Conservation (phyloP, 2,113 vertebrate genomes). For the Ariopsis seemanni region DNA sequence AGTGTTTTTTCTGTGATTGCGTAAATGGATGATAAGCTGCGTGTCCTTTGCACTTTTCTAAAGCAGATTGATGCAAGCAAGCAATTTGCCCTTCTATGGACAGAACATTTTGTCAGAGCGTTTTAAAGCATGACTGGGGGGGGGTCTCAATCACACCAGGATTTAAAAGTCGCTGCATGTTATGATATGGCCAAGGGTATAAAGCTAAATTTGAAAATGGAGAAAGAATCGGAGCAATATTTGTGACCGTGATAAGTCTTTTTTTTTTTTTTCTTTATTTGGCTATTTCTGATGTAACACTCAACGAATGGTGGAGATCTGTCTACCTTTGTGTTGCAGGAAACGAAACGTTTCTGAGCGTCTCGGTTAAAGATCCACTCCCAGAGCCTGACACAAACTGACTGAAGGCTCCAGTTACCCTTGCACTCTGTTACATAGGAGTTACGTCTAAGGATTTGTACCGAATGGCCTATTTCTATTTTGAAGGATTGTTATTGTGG, state of each 20-base stretch:
- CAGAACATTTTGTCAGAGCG: slow-evolving; percentile 54
- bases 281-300: background rate
- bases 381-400: slow-evolving; percentile 23
- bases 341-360: background rate
- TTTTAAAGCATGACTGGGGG: slow-evolving; percentile 18
- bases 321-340: background rate
- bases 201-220: slow-evolving; percentile 10
- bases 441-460: background rate
- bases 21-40: slow-evolving; percentile 62
- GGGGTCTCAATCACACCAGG: slow-evolving; percentile 1
- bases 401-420: slow-evolving; percentile 17
- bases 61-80: slow-evolving; percentile 63
- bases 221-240: background rate
- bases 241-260: background rate
- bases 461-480: slow-evolving; percentile 7
- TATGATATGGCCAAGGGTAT: slow-evolving; percentile 9
- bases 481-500: background rate
- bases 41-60: slow-evolving; percentile 72
- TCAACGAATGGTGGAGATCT: background rate
- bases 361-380: slow-evolving; percentile 16
- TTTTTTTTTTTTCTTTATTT: background rate
- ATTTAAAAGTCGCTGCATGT: slow-evolving; percentile 8
- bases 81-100: slow-evolving; percentile 57
- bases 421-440: slow-evolving; percentile 34
- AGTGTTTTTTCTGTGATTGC: slow-evolving; percentile 51